These are phyloP conservation scores for Synchiropus splendidus DNA, from an alignment of 2,113 vertebrate species.

Conservation along the genomic window DNA sequence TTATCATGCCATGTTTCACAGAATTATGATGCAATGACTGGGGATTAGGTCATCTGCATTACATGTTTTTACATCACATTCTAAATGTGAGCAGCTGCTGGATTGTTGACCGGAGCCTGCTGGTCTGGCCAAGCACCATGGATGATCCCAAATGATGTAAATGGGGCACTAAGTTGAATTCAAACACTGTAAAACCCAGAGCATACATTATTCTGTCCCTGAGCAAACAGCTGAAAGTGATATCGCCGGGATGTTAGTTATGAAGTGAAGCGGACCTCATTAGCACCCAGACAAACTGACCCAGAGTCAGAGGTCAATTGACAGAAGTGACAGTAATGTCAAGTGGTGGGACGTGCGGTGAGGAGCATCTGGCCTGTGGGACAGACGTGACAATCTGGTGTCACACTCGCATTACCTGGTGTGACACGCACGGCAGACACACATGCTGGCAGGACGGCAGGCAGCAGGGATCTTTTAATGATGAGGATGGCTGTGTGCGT, in stretches of 20 bases:
- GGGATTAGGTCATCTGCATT: too few species aligned
- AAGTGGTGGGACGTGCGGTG: conserved; percentile 49
- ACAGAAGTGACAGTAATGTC: conserved; percentile 64
- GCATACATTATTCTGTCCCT: background rate
- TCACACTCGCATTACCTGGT: conserved; percentile 27
- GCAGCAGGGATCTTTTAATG: too few species aligned
- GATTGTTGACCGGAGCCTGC: too few species aligned
- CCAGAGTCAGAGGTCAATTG: conserved; percentile 66
- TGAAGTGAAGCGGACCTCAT: conserved; percentile 63
- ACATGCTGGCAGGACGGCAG: background rate
- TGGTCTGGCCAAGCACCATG: too few species aligned
- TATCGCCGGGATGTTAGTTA: conserved; percentile 28
- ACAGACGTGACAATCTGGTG: conserved; percentile 44
- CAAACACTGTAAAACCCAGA: background rate
- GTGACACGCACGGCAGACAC: conserved; percentile 7
- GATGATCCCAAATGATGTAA: too few species aligned
- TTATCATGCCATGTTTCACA: too few species aligned
- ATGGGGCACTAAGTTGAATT: background rate
- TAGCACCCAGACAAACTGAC: conserved; percentile 52
- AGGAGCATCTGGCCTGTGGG: conserved; percentile 59
- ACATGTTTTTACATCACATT: too few species aligned
- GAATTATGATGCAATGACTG: too few species aligned
- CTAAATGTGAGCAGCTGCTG: too few species aligned
- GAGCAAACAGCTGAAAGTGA: background rate
- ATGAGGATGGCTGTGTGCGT: too few species aligned